Percentiles rank a stretch among this genome's conserved stretches.
phyloP scores from a whole-genome alignment of 2,888 invertebrate species.

The Phorcus lineatus region DNA sequence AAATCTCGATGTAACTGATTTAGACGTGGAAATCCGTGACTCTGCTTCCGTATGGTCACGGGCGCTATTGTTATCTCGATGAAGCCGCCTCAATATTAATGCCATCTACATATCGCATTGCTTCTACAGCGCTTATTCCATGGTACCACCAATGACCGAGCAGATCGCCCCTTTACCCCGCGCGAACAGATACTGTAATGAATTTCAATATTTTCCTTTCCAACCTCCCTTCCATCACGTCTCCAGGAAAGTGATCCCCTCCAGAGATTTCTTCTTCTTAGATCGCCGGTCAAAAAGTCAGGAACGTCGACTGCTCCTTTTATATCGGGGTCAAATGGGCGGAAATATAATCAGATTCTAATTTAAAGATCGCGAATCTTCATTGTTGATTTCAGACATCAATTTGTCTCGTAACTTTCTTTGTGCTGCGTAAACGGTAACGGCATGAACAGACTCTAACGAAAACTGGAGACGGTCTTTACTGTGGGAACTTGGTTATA shows the following conservation, averaged over 20 bases:
- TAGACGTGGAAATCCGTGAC: slow-evolving; percentile 10
- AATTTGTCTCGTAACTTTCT: neutral
- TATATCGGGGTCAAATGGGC: neutral
- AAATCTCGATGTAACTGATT: slow-evolving; percentile 20
- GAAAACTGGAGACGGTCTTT: too few relatives aligned
- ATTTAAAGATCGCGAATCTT: slow-evolving; percentile 8
- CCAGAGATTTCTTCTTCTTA: neutral
- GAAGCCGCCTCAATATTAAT: slow-evolving; percentile 6
- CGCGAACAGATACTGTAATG: slow-evolving; percentile 14
- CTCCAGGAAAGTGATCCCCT: neutral
- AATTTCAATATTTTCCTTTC: slow-evolving; percentile 11
- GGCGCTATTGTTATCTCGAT: neutral
- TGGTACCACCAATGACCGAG: slow-evolving; percentile 14
- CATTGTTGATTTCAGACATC: neutral
- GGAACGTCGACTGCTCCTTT: neutral
- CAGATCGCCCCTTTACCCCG: neutral
- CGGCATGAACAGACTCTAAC: too few relatives aligned
- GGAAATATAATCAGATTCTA: slow-evolving; percentile 17
- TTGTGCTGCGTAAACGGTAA: too few relatives aligned
- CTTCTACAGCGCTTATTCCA: neutral
- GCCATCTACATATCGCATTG: slow-evolving; percentile 7
- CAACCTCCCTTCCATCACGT: neutral
- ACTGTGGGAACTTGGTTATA: too few relatives aligned
- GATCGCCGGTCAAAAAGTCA: slow-evolving; percentile 2
- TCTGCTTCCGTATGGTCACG: slow-evolving; percentile 2